Evolutionary conservation across 2,888 invertebrate species (phyloP).

Genomic region (Nudaria mundana): DNA sequence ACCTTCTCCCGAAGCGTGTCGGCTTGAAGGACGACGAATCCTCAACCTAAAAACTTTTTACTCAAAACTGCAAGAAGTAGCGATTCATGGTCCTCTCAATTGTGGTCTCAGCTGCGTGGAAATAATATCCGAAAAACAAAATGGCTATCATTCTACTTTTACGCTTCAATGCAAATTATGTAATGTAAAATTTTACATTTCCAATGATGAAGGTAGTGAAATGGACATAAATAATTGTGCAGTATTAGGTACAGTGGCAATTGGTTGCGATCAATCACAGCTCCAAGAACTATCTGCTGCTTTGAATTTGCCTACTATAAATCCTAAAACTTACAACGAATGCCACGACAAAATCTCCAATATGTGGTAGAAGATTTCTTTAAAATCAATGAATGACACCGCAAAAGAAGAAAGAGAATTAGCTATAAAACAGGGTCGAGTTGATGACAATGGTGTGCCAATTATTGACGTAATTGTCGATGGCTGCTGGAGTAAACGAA

Average conservation of each 20-base stretch:
- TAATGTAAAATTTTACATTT: background rate
- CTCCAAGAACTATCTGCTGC: constrained; percentile 2
- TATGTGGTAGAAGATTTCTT: background rate
- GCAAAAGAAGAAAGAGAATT: constrained; percentile 14
- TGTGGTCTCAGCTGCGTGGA: background rate
- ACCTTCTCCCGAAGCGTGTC: too few species aligned
- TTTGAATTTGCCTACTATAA: background rate
- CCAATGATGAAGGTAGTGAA: background rate
- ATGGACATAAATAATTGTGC: background rate
- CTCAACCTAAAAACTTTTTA: too few species aligned
- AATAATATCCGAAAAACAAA: background rate
- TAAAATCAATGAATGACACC: constrained; percentile 5
- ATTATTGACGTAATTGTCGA: constrained; percentile 22
- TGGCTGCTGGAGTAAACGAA: constrained; percentile 22
- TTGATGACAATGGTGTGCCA: constrained; percentile 13
- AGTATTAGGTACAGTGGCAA: background rate
- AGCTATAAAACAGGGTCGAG: constrained; percentile 11
- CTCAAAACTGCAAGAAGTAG: too few species aligned
- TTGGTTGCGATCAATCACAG: constrained; percentile 1
- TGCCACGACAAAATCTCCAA: background rate
- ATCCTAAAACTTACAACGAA: background rate
- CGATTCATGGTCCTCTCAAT: background rate
- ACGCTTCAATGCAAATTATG: constrained; percentile 1
- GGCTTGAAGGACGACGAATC: constrained; percentile 10
- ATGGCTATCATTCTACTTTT: background rate